phyloP scores from a whole-genome alignment of 37 sponge, comb jelly and placozoan species.

The Hexactinellida sp. region DNA sequence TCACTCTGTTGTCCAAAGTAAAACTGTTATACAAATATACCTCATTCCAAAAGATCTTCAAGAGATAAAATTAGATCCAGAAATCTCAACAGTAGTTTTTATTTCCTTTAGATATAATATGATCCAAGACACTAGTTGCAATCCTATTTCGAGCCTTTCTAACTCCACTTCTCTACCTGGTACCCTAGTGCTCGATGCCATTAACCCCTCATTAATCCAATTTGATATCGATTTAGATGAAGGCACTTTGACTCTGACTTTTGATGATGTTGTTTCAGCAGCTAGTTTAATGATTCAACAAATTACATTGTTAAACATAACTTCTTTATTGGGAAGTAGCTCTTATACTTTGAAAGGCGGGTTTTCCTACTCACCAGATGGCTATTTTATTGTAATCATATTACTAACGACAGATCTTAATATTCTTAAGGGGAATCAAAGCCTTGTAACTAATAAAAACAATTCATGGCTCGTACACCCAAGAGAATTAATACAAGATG shows the following conservation, averaged over 20 bases:
- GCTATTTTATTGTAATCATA: background rate
- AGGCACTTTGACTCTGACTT: constrained; percentile 41
- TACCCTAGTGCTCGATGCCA: constrained; percentile 26
- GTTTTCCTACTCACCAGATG: background rate
- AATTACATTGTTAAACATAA: background rate
- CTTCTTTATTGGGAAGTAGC: background rate
- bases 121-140: constrained; percentile 39
- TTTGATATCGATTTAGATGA: constrained; percentile 49
- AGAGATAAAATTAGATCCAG: constrained; percentile 33
- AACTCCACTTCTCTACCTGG: constrained; percentile 18
- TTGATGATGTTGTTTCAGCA: constrained; percentile 46
- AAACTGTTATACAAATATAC: constrained; percentile 34
- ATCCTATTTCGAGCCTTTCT: constrained; percentile 20
- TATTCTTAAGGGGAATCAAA: background rate
- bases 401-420: background rate
- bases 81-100: background rate
- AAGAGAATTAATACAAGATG: background rate
- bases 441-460: background rate
- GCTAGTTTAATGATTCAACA: background rate
- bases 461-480: background rate
- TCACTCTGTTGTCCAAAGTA: constrained; percentile 30
- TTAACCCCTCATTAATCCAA: constrained; percentile 1
- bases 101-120: constrained; percentile 30
- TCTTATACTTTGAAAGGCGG: constrained; percentile 54
- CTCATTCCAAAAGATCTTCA: constrained; percentile 41